A percentile compares a stretch with the other conserved stretches of the same genome.
phyloP scores from a whole-genome alignment of 2,888 invertebrate genomes.

The Mycogona germanica region DNA sequence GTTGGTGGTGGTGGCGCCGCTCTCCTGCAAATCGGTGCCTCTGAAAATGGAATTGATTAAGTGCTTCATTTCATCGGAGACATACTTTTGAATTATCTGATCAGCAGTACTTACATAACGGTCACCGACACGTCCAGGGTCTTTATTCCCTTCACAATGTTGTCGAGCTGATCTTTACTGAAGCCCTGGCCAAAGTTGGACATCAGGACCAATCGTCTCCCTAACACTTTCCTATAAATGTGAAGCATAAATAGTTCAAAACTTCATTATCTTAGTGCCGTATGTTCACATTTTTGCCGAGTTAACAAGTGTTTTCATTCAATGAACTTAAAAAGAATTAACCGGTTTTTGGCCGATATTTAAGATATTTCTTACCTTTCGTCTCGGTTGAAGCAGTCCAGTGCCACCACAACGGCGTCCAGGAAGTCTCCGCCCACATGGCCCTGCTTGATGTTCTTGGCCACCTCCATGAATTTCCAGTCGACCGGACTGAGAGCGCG shows the following conservation, averaged over 20 bases:
- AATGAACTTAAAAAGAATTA: too few relatives aligned
- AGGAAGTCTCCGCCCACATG: slow-evolving; percentile 24
- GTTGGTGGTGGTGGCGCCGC: too few relatives aligned
- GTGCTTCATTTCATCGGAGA: too few relatives aligned
- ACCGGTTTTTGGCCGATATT: background rate
- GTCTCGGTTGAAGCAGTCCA: slow-evolving; percentile 33
- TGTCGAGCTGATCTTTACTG: slow-evolving; percentile 40
- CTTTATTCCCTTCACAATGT: slow-evolving; percentile 43
- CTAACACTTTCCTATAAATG: background rate
- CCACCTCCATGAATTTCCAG: slow-evolving; percentile 2
- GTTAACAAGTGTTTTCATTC: too few relatives aligned
- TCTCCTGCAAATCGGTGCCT: too few relatives aligned
- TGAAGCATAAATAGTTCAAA: too few relatives aligned
- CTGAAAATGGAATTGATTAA: too few relatives aligned
- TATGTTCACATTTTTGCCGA: too few relatives aligned
- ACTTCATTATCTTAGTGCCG: too few relatives aligned
- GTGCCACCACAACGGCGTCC: slow-evolving; percentile 35
- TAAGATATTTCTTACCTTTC: slow-evolving; percentile 18
- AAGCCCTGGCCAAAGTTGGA: slow-evolving; percentile 45
- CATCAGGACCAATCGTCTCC: slow-evolving; percentile 43
- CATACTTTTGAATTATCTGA: too few relatives aligned
- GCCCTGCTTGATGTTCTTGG: background rate
- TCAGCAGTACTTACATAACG: slow-evolving; percentile 43
- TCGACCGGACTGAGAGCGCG: background rate
- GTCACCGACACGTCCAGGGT: slow-evolving; percentile 46